Evolutionary conservation across 2,113 vertebrate species (phyloP), one percentile per base, ranked within the genome.

Genomic region (Nestor notabilis): DNA sequence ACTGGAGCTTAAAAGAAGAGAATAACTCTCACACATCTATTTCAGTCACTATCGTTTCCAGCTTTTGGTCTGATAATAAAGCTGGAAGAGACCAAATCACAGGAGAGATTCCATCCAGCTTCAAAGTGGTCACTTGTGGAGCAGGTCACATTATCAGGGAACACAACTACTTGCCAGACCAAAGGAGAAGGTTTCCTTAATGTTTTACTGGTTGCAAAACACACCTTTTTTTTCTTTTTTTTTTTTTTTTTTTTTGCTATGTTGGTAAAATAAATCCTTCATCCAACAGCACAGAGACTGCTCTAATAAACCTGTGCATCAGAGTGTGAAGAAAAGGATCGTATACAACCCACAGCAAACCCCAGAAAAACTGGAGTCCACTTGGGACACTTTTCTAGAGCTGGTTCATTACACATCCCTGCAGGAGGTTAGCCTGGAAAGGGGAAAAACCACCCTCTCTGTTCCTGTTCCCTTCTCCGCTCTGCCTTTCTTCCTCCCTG

Each of bases 301-400:
- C 41, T 93, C 71, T 94, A 87, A 94, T 83, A 95, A 84, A 80
- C 28, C 18, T 7, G 4, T 56, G 87, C 60, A 81, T 89, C 72
- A 87, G 69, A 75, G 77, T 87, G 81, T 94, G 84, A 95, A 94
- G 80, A 43, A 89, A 91, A 95, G 74, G 93, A 87, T 89, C 83
- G 37, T 72, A 70, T n/a, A 46, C 50, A 84, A 58, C 49, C 65
- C 68, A 60, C 82, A 85, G 66, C 25, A 95, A 93, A 85, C 41
- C 52, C 63, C 83, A 76, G 66, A 58, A 93, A 95, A 95, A 89
- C 6, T 72, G 47, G 68, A 77, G 58, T 63, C 25, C 63, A 37
- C 66, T 86, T 80, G 79, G 94, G 79, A 70, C 82, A 56, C 58
- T 69, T 66, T 41, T 23, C 44, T 44, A 44, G 33, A 77, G 2